Percentiles rank a stretch among this genome's conserved stretches.
These are phyloP conservation scores for Miltochrista miniata DNA, from an alignment of 2,888 invertebrate species.

Conservation along the genomic window DNA sequence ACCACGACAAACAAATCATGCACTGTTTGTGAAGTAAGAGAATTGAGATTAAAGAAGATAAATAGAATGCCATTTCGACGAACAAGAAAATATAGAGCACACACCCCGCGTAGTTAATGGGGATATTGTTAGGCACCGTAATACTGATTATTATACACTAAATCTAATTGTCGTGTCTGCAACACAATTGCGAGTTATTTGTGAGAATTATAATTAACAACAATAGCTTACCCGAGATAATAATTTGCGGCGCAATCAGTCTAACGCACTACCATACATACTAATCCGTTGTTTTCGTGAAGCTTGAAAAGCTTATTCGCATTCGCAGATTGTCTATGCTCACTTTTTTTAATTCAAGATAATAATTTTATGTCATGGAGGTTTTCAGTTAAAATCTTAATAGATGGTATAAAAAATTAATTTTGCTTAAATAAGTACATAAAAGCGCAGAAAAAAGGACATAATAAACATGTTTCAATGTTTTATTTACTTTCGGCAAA, in stretches of 20 bases:
- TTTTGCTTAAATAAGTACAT: no score
- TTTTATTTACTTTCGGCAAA: no score
- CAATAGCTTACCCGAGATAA: constrained; percentile 73
- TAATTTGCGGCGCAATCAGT: constrained; percentile 85
- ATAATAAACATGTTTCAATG: no score
- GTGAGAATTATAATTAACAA: constrained; percentile 21
- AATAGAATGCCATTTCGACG: constrained; percentile 25
- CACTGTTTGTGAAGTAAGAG: constrained; percentile 8
- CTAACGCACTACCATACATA: constrained; percentile 85
- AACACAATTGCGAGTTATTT: constrained; percentile 5
- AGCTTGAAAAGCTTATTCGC: constrained; percentile 77
- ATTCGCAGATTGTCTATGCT: constrained; percentile 64
- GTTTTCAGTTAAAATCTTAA: no score
- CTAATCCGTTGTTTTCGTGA: constrained; percentile 83
- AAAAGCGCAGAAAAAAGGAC: no score
- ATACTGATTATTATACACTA: constrained; percentile 11
- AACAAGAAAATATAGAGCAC: constrained; percentile 48
- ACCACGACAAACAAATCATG: constrained; percentile 3
- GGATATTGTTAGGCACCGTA: constrained; percentile 23
- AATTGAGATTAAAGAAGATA: constrained; percentile 10
- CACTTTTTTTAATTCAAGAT: background rate
- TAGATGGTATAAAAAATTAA: no score
- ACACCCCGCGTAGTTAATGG: constrained; percentile 46
- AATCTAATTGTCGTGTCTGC: constrained; percentile 8
- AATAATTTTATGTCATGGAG: no score